phyloP scores from a whole-genome alignment of 2,113 vertebrate genomes.

The Ancistrus triradiatus region DNA sequence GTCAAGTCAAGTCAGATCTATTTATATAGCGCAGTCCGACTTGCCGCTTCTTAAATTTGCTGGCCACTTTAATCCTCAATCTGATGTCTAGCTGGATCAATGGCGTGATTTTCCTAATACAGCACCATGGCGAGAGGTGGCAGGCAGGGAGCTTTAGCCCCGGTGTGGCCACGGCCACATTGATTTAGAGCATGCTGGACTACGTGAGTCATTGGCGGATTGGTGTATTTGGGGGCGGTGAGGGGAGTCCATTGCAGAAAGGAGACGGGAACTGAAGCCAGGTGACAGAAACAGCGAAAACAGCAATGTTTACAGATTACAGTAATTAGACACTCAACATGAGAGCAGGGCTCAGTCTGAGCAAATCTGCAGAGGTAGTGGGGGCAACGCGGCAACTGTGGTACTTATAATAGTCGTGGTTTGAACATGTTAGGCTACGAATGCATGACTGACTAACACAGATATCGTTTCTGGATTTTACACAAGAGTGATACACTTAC shows the following conservation, averaged over 20 bases:
- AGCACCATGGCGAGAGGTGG: conserved; percentile 58
- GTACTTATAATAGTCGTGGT: too few relatives aligned
- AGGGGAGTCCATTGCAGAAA: conserved; percentile 59
- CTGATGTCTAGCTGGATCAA: conserved; percentile 65
- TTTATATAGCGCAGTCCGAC: too few relatives aligned
- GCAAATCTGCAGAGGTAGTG: conserved; percentile 9
- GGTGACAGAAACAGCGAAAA: conserved; percentile 72
- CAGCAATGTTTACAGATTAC: conserved; percentile 74
- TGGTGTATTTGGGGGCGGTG: conserved; percentile 72
- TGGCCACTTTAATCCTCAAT: conserved; percentile 65
- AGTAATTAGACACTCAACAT: conserved; percentile 70
- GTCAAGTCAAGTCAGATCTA: too few relatives aligned
- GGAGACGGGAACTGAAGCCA: conserved; percentile 64
- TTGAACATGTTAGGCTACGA: too few relatives aligned
- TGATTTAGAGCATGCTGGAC: conserved; percentile 66
- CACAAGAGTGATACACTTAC: too few relatives aligned
- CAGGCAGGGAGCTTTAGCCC: conserved; percentile 64
- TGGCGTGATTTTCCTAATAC: conserved; percentile 74
- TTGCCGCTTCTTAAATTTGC: conserved; percentile 69
- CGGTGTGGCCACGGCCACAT: conserved; percentile 60
- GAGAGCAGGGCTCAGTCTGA: conserved; percentile 65
- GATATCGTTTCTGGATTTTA: too few relatives aligned
- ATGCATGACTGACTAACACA: too few relatives aligned
- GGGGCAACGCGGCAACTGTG: neutral
- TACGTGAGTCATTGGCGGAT: conserved; percentile 72